Conservation (phyloP, 1,140 invertebrate genomes). For the Drosophila pseudoananassae region DNA sequence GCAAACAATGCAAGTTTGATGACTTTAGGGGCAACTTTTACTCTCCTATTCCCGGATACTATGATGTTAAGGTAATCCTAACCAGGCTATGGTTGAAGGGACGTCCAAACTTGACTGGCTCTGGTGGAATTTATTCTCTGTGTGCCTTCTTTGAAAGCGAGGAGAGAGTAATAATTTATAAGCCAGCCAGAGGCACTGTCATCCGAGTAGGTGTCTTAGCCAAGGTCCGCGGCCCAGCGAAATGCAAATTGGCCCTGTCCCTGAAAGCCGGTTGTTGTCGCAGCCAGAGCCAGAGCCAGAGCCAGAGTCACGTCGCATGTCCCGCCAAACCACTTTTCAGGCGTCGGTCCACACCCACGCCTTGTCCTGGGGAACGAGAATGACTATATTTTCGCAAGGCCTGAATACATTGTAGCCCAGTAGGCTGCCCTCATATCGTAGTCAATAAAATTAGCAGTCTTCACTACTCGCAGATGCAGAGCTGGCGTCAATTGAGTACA, state of each 20-base stretch:
- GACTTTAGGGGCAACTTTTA: too few species aligned
- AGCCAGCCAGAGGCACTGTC: not conserved
- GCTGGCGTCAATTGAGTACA: not conserved
- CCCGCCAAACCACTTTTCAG: constrained; percentile 54
- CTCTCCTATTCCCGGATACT: too few species aligned
- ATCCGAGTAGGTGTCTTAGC: constrained; percentile 11
- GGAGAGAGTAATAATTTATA: constrained; percentile 5
- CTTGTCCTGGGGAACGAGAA: constrained; percentile 10
- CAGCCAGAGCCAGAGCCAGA: not conserved
- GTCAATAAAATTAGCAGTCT: not conserved
- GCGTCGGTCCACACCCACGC: constrained; percentile 67
- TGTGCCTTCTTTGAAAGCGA: not conserved
- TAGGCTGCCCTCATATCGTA: not conserved
- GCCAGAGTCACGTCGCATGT: constrained; percentile 17
- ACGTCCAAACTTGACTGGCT: not conserved
- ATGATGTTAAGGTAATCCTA: too few species aligned
- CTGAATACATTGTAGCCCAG: not conserved
- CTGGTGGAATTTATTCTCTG: not conserved
- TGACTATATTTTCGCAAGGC: not conserved
- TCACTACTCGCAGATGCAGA: not conserved
- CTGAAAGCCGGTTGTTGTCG: constrained; percentile 23
- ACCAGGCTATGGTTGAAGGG: too few species aligned
- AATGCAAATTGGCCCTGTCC: constrained; percentile 23
- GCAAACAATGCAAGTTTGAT: not conserved
- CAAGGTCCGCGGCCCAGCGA: constrained; percentile 3